Evolutionary conservation across 2,888 invertebrate species (phyloP).

Genomic region (Tetragonisca angustula): DNA sequence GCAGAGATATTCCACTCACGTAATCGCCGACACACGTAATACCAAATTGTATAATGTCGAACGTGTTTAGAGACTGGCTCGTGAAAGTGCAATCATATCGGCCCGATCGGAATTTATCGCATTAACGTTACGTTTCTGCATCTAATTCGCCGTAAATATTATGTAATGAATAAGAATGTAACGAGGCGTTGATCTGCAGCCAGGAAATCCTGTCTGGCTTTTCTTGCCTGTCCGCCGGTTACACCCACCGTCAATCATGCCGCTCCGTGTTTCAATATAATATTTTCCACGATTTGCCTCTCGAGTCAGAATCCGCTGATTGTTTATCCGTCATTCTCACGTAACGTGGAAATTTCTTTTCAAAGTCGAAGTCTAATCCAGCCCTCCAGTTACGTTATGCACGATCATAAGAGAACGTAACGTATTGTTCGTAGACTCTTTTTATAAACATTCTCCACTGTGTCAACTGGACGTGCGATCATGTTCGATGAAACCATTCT

Average conservation of each 20-base stretch:
- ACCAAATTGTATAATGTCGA: conserved; percentile 46
- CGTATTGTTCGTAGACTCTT: not conserved
- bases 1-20: conserved; percentile 28
- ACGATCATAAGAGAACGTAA: not conserved
- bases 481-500: too few species aligned
- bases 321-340: conserved; percentile 27
- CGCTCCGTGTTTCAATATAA: not conserved
- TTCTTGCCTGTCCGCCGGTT: conserved; percentile 29
- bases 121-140: conserved; percentile 47
- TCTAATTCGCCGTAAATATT: conserved; percentile 52
- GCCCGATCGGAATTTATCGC: conserved; percentile 39
- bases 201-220: conserved; percentile 55
- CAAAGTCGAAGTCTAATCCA: not conserved
- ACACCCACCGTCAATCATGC: conserved; percentile 33
- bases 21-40: conserved; percentile 45
- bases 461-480: too few species aligned
- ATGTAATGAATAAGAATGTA: conserved; percentile 53
- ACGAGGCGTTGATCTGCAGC: conserved; percentile 33
- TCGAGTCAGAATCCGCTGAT: not conserved
- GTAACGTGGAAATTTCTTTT: conserved; percentile 7
- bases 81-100: conserved; percentile 58
- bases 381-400: not conserved
- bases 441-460: too few species aligned
- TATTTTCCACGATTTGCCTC: conserved; percentile 30
- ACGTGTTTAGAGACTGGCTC: conserved; percentile 37